Evolutionary conservation across 2,888 invertebrate species (phyloP), one percentile per base, ranked within the genome.

Genomic region (Anaspis maculata): DNA sequence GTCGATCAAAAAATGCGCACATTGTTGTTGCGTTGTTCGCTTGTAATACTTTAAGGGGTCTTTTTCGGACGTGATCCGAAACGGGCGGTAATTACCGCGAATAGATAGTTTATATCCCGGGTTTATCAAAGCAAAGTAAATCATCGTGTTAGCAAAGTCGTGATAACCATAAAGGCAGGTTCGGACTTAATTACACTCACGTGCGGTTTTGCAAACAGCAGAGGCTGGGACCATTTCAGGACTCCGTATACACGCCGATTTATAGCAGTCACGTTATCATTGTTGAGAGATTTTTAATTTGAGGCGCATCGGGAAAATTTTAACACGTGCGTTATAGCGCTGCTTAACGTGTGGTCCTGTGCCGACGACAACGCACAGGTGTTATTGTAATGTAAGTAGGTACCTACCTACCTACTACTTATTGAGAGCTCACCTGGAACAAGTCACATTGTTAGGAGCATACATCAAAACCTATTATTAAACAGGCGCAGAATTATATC

Each of bases 101-200:
- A 39, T 49, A 52, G 56, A 59, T 61, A 57, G 57, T 60, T 60
- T 61, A 60, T 60, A 56, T 47, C 54, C 54, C 46, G 46, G 52
- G 58, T 59, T 61, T 59, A 61, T 61, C 61, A 60, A 61, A 59
- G 59, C 52, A 49, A 54, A 53, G 54, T 61, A 61, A 61, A 61
- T 61, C 60, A 61, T 59, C 54, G 56, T 50, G 53, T 54, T 48
- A 52, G 52, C 51, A 32, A 49, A 56, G 56, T 62, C 61, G 61
- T 62, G 62, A 60, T 59, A 59, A 56, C 58, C 60, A 57, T 57
- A 61, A 56, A 59, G 60, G 57, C 56, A 54, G 54, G 50, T 52
- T 58, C 51, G 50, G 56, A 59, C 59, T 61, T 62, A 62, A 62
- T 62, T 62, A 62, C 58, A 48, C 50, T 62, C 61, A 62, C 62